Evolutionary conservation across 2,113 vertebrate genomes (phyloP), one percentile per base, ranked within the genome.

Genomic region (Triplophysa rosa): DNA sequence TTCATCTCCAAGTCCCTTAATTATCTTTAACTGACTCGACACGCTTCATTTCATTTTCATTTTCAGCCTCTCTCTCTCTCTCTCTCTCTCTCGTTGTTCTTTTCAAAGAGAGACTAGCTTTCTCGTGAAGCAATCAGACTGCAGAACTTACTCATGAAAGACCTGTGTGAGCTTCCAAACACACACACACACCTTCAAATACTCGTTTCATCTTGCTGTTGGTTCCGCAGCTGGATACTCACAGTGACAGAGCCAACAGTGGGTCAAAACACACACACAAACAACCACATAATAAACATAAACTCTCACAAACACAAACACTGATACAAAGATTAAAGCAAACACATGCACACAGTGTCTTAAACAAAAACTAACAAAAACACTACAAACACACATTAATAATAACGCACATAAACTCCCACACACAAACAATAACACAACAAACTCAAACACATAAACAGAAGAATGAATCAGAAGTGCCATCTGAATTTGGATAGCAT

Each of bases 21-120:
- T 61, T 73, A 26, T 74, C 59, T 29, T 74, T 61, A 62, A 62
- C 23, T 7, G 37, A 74, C 33, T 47, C 58, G 23, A 63, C 37
- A 74, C 0, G 40, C 40, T 74, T 61, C n/a, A 73, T 74, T 74
- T 74, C 58, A 12, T 40, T 24, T 10, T 62, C 40, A 17, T 13
- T 65, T n/a, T n/a, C 67, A 52, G 6, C 3, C 19, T 56, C 54
- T 56, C 54, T 58, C 54, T 58, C 19, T 21, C 16, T 52, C 16
- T 52, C 49, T 52, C 49, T 52, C 49, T 52, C 16, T 12, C 8
- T 11, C 42, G 1, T 45, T 68, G 42, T 24, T 16, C 67, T 54
- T 37, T 74, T 74, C 72, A 74, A 74, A 74, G 19, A 71, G 24
- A 29, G 16, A 69, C 9, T 1, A 52, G 11, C 52, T 21, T 56